phyloP scores from a whole-genome alignment of 2,113 vertebrate genomes.

The Polypterus senegalus region DNA sequence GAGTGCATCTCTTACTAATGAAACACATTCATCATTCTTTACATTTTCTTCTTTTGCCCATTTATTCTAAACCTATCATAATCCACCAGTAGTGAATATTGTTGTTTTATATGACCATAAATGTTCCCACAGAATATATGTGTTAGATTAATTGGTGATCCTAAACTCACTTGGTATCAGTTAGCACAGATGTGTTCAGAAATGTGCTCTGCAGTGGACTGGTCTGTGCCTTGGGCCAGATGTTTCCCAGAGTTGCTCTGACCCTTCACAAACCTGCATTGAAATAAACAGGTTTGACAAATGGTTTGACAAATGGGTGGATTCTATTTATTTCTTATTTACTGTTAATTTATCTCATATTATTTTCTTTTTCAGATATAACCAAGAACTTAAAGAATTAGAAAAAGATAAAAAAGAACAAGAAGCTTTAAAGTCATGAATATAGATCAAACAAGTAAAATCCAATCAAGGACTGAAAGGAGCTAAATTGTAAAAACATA shows the following conservation, averaged over 20 bases:
- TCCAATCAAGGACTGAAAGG: slow-evolving; percentile 24
- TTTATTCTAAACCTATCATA: no score
- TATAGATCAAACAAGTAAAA: slow-evolving; percentile 19
- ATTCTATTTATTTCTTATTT: neutral
- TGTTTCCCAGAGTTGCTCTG: neutral
- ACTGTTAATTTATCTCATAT: slow-evolving; percentile 14
- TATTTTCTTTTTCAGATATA: slow-evolving; percentile 42
- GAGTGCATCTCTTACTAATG: no score
- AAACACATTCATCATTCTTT: no score
- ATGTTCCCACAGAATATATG: no score
- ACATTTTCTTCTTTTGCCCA: no score
- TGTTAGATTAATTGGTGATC: neutral
- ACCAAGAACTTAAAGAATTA: slow-evolving; percentile 64
- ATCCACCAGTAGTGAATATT: no score
- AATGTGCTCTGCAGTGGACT: no score
- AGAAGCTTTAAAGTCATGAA: slow-evolving; percentile 21
- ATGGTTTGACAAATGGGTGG: neutral
- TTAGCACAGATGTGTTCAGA: no score
- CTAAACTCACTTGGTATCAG: no score
- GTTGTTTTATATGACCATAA: no score
- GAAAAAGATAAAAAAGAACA: slow-evolving; percentile 26
- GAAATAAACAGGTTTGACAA: neutral
- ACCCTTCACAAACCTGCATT: neutral
- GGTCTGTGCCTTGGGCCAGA: no score
- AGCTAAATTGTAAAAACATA: neutral